These are phyloP conservation scores for Diacarnus erythraeanus DNA, from an alignment of 37 sponge, comb jelly and placozoan genomes.

Conservation along the genomic window DNA sequence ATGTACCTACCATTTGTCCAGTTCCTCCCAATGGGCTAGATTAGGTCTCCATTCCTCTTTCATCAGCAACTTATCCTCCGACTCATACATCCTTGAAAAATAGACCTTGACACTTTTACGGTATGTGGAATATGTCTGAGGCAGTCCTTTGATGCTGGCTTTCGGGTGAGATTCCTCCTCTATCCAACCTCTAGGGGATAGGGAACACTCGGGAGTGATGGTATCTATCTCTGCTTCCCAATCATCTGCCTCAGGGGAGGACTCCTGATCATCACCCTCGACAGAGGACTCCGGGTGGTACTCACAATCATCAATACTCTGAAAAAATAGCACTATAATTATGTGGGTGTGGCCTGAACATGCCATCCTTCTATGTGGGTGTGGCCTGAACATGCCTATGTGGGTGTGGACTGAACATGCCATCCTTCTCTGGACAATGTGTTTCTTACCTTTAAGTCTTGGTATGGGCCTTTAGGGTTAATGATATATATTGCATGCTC, in stretches of 20 bases:
- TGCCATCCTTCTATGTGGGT: too few relatives aligned
- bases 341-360: too few relatives aligned
- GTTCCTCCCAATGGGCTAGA: background rate
- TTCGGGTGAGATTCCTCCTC: too few relatives aligned
- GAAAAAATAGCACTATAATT: too few relatives aligned
- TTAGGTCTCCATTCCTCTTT: slow-evolving; percentile 4
- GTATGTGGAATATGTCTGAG: background rate
- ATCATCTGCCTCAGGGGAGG: background rate
- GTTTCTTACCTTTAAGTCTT: too few relatives aligned
- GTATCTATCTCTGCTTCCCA: slow-evolving; percentile 22
- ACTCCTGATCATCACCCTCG: background rate
- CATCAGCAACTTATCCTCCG: background rate
- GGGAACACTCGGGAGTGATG: background rate
- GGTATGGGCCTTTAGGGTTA: too few relatives aligned
- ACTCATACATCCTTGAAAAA: background rate
- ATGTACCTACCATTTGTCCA: too few relatives aligned
- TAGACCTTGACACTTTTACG: background rate
- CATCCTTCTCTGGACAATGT: too few relatives aligned
- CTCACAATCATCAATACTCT: slow-evolving; percentile 7
- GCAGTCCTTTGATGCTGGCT: background rate
- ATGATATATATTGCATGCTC: too few relatives aligned
- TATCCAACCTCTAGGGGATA: background rate
- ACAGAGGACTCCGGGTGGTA: slow-evolving; percentile 8
- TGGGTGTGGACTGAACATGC: too few relatives aligned
- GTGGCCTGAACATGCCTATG: too few relatives aligned